These are phyloP conservation scores for Suillia variegata DNA, from an alignment of 2,888 invertebrate genomes.

Conservation along the genomic window DNA sequence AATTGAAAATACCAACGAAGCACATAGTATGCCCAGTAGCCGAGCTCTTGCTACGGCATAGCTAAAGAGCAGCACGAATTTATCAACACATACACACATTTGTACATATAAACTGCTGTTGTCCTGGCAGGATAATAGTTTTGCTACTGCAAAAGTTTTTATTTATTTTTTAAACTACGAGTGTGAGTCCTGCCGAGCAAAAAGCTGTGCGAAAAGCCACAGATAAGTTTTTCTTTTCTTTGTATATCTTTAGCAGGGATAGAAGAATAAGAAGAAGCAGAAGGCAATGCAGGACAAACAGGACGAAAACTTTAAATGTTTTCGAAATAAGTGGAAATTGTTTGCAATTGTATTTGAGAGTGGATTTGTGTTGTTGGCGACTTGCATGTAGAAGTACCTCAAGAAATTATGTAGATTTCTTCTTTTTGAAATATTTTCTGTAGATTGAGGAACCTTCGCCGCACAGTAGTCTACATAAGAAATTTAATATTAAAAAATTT, in stretches of 20 bases:
- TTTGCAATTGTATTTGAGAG: background rate
- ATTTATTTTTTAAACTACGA: no score
- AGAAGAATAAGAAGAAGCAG: no score
- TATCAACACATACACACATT: slow-evolving; percentile 4
- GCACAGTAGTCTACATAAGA: no score
- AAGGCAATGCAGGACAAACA: background rate
- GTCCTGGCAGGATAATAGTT: background rate
- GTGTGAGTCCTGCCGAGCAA: background rate
- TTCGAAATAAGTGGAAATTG: background rate
- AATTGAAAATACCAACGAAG: no score
- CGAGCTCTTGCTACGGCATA: no score
- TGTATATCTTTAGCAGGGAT: no score
- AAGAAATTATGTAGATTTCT: no score
- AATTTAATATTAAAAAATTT: no score
- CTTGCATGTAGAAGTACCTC: background rate
- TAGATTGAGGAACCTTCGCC: no score
- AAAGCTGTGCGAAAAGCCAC: no score
- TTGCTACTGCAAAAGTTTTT: background rate
- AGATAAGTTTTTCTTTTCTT: background rate
- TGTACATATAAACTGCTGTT: background rate
- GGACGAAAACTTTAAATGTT: background rate
- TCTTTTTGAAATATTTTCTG: no score
- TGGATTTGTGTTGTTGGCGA: background rate
- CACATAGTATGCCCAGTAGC: no score
- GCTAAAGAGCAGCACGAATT: background rate